phyloP scores from a whole-genome alignment of 2,888 invertebrate species.

The Gandaritis pyraliata region DNA sequence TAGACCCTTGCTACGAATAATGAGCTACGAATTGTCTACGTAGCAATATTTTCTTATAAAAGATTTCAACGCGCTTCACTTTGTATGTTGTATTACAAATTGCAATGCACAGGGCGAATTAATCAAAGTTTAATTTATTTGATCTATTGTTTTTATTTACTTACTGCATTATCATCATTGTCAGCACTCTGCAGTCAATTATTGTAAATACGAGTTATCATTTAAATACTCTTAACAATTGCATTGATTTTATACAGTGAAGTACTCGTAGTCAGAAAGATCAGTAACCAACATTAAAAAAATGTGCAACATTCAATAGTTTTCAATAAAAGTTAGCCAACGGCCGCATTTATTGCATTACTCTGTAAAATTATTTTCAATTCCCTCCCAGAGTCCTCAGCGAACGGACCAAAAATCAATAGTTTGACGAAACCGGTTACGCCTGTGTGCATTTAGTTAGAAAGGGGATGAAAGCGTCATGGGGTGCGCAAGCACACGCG shows the following conservation, averaged over 20 bases:
- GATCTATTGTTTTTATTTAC: too few relatives aligned
- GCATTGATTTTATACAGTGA: too few relatives aligned
- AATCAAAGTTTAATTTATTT: not conserved
- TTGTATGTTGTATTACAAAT: conserved; percentile 19
- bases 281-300: too few relatives aligned
- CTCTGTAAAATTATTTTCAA: not conserved
- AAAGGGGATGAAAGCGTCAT: conserved; percentile 35
- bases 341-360: conserved; percentile 6
- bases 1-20: conserved; percentile 12
- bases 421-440: conserved; percentile 36
- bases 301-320: too few relatives aligned
- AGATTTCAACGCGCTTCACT: conserved; percentile 30
- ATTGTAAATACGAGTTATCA: too few relatives aligned
- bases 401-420: conserved; percentile 34
- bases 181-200: too few relatives aligned
- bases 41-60: conserved; percentile 19
- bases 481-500: conserved; percentile 41
- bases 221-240: too few relatives aligned
- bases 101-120: not conserved
- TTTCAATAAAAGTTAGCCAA: too few relatives aligned
- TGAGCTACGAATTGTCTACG: conserved; percentile 13
- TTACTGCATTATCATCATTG: too few relatives aligned
- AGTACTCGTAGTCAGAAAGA: too few relatives aligned
- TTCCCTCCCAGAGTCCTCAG: conserved; percentile 19
- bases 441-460: conserved; percentile 20